Conservation (phyloP, 2,113 vertebrate genomes). For the Anguilla japonica region DNA sequence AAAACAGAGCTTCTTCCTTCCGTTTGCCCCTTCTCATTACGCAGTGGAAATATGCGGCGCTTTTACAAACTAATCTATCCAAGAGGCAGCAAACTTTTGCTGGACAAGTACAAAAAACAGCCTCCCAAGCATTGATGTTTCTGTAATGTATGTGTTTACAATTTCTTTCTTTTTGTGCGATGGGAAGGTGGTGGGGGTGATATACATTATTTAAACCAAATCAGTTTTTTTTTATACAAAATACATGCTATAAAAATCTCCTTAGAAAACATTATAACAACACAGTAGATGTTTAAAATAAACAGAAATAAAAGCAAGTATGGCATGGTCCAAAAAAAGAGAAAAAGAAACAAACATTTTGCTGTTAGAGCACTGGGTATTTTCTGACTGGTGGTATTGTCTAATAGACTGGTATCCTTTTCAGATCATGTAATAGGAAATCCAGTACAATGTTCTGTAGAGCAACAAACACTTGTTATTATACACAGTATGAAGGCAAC, state of each 20-base stretch:
- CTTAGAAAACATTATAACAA: background rate
- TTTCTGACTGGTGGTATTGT: background rate
- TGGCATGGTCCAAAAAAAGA: background rate
- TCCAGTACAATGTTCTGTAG: no score
- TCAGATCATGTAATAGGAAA: no score
- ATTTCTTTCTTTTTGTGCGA: background rate
- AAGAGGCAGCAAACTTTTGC: background rate
- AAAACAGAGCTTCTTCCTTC: background rate
- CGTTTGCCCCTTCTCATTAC: background rate
- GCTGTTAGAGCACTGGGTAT: background rate
- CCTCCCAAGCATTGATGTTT: background rate
- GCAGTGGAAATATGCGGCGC: background rate
- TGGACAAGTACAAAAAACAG: background rate
- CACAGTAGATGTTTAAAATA: no score
- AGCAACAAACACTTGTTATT: no score
- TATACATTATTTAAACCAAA: background rate
- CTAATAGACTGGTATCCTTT: no score
- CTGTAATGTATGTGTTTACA: background rate
- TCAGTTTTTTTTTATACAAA: no score
- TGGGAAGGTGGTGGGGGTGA: background rate
- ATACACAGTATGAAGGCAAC: no score
- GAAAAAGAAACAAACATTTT: no score
- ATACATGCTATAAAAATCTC: background rate
- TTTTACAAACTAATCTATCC: constrained; percentile 7
- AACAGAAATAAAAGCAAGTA: background rate